Evolutionary conservation across 2,888 invertebrate species (phyloP).

Genomic region (Platycheirus rosarum): DNA sequence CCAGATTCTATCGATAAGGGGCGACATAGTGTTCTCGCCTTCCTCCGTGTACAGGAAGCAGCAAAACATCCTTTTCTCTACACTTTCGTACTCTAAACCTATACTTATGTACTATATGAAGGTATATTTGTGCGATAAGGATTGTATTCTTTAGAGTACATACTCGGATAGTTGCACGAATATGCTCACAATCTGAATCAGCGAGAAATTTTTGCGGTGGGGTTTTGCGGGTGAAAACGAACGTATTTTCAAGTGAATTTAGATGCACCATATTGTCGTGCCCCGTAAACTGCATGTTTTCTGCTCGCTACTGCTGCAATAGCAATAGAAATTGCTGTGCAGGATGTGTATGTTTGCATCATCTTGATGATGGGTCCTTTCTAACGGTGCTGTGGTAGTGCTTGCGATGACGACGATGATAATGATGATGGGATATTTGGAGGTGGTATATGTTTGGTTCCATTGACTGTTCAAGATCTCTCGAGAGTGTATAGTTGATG

Average conservation of each 20-base stretch:
- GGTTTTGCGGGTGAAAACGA: background rate
- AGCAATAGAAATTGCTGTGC: background rate
- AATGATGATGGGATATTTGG: slow-evolving; percentile 20
- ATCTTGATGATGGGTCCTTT: slow-evolving; percentile 1
- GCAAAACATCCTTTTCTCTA: slow-evolving; percentile 12
- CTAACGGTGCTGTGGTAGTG: background rate
- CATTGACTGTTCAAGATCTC: slow-evolving; percentile 66
- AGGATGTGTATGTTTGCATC: slow-evolving; percentile 2
- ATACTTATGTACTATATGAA: background rate
- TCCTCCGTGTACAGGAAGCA: slow-evolving; percentile 10
- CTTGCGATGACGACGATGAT: too few relatives aligned
- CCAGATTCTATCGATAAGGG: slow-evolving; percentile 59
- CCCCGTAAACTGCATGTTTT: slow-evolving; percentile 27
- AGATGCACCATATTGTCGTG: background rate
- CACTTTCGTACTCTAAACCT: background rate
- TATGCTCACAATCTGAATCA: slow-evolving; percentile 63
- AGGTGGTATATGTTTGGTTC: slow-evolving; percentile 21
- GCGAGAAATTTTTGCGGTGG: slow-evolving; percentile 24
- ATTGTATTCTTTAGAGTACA: slow-evolving; percentile 33
- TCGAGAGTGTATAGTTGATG: slow-evolving; percentile 62
- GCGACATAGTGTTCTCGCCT: background rate
- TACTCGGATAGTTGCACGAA: slow-evolving; percentile 57
- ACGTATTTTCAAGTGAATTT: slow-evolving; percentile 54
- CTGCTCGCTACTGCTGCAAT: slow-evolving; percentile 13
- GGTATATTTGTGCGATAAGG: slow-evolving; percentile 50